Evolutionary conservation across 2,113 vertebrate genomes (phyloP).

Genomic region (Ptilorrhoa leucosticta): DNA sequence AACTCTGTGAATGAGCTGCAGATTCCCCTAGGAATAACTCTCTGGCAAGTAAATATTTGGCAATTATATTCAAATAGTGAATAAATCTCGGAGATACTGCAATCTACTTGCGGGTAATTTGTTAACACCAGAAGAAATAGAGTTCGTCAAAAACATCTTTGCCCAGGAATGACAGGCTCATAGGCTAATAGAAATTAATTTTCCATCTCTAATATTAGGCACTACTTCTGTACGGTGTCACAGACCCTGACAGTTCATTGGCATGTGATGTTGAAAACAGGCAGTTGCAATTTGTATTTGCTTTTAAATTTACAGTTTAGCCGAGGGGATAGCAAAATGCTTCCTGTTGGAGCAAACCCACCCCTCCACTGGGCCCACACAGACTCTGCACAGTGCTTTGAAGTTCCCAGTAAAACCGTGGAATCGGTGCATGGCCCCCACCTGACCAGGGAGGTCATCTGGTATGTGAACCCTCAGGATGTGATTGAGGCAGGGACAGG

Average conservation of each 20-base stretch:
- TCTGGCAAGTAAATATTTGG: conserved; percentile 33
- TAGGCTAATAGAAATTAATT: conserved; percentile 22
- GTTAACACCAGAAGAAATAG: conserved; percentile 1
- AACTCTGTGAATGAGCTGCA: background rate
- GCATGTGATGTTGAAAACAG: background rate
- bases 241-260: conserved; percentile 14
- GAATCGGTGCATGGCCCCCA: background rate
- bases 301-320: conserved; percentile 8
- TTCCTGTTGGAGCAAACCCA: background rate
- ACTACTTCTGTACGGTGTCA: background rate
- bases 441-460: background rate
- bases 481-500: background rate
- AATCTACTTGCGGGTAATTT: background rate
- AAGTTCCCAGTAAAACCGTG: background rate
- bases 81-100: background rate
- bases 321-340: background rate
- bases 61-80: background rate
- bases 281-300: background rate
- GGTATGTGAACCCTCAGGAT: background rate
- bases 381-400: background rate
- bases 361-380: background rate
- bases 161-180: background rate
- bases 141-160: background rate
- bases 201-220: conserved; percentile 12
- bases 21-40: conserved; percentile 4